Evolutionary conservation across 2,888 invertebrate species (phyloP).

Genomic region (Argyra leucocephala): DNA sequence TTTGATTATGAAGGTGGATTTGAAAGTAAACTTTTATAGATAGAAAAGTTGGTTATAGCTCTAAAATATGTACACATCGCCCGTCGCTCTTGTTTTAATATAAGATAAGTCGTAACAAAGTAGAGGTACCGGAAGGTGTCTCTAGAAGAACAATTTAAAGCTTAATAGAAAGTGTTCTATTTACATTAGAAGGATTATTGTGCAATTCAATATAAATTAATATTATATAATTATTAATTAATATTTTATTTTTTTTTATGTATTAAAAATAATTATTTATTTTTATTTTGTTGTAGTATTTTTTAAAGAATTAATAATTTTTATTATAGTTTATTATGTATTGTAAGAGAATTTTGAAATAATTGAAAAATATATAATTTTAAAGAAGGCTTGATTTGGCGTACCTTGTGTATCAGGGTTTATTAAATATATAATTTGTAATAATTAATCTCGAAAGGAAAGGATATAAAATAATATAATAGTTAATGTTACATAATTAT

Average conservation of each 20-base stretch:
- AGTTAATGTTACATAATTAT: conserved; percentile 51
- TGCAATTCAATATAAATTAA: conserved; percentile 41
- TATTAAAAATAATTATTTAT: conserved; percentile 36
- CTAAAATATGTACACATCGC: conserved; percentile 69
- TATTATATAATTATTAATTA: conserved; percentile 32
- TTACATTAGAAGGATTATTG: conserved; percentile 56
- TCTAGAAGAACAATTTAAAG: conserved; percentile 55
- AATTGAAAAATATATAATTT: conserved; percentile 40
- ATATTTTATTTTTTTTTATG: conserved; percentile 30
- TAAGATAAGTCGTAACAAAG: conserved; percentile 76
- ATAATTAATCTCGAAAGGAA: conserved; percentile 51
- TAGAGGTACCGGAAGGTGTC: conserved; percentile 66
- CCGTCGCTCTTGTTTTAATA: conserved; percentile 61
- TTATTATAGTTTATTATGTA: conserved; percentile 48
- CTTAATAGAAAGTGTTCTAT: conserved; percentile 54
- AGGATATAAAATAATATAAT: conserved; percentile 49
- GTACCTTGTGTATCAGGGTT: conserved; percentile 60
- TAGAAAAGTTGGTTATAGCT: conserved; percentile 54
- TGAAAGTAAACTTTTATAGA: conserved; percentile 52
- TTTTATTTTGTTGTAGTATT: conserved; percentile 43
- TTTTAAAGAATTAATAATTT: conserved; percentile 44
- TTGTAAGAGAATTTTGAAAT: conserved; percentile 47
- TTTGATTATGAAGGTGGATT: conserved; percentile 55
- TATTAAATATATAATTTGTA: conserved; percentile 30
- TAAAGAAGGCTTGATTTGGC: conserved; percentile 48